Conservation (phyloP, 2,113 vertebrate genomes). For the Oryzias javanicus region DNA sequence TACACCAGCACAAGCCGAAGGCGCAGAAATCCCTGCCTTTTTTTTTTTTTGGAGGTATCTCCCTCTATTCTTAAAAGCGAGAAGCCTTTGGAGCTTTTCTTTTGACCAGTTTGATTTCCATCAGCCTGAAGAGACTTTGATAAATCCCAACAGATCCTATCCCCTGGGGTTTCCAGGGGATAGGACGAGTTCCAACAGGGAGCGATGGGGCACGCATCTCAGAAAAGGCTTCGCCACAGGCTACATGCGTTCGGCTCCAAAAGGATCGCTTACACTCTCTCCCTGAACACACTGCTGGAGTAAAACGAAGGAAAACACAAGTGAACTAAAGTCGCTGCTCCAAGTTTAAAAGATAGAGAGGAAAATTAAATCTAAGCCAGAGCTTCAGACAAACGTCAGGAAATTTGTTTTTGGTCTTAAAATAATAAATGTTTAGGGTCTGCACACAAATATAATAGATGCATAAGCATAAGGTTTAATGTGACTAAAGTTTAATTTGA, state of each 20-base stretch:
- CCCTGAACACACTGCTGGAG: constrained; percentile 62
- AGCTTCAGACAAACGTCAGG: constrained; percentile 4
- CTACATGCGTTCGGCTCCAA: constrained; percentile 59
- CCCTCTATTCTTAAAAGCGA: constrained; percentile 41
- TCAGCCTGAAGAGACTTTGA: constrained; percentile 59
- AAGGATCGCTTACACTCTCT: constrained; percentile 63
- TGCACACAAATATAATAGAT: too few species aligned
- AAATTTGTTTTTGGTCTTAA: too few species aligned
- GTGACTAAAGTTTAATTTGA: too few species aligned
- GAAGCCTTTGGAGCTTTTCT: constrained; percentile 51
- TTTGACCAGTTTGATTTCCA: constrained; percentile 61
- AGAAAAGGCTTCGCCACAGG: constrained; percentile 64
- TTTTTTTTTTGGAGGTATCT: constrained; percentile 17
- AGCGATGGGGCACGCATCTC: constrained; percentile 55
- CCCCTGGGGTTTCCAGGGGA: constrained; percentile 57
- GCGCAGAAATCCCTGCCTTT: constrained; percentile 34
- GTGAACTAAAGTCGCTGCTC: constrained; percentile 56
- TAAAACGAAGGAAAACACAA: constrained; percentile 63
- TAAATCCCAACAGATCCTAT: constrained; percentile 71
- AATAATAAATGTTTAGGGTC: too few species aligned
- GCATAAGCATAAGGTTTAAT: too few species aligned
- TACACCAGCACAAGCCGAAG: constrained; percentile 44
- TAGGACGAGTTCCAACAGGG: constrained; percentile 72
- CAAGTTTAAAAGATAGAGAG: constrained; percentile 35
- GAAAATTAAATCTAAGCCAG: constrained; percentile 27